Evolutionary conservation across 2,888 invertebrate species (phyloP), one percentile per base, ranked within the genome.

Genomic region (Marasmarcha lunaedactyla): DNA sequence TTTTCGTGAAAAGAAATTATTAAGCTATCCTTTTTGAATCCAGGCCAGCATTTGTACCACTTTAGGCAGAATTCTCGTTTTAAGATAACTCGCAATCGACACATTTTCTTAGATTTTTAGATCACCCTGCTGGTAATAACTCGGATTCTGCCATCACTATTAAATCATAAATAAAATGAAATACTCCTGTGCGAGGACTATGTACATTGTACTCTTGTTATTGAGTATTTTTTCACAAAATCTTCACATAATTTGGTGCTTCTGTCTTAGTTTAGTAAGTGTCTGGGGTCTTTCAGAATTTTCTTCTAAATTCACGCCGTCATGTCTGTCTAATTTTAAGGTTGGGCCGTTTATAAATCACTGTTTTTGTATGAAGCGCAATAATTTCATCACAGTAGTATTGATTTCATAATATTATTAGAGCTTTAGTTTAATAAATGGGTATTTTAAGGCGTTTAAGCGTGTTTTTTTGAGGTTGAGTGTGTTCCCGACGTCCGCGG

Each of bases 11-110:
- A 25, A 30, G 30, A 11, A 30, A 30, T 11, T n/a, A n/a, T n/a
- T 30, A 30, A 30, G 30, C n/a, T n/a, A 30, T 30, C 30, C 9
- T 30, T 9, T 30, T 30, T 15, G 1, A 38, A 34, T 33, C 43
- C 42, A 12, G 64, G 68, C 79, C 81, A 77, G 51, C 81, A 77
- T 53, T 76, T 79, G 44, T 77, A 79, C 81, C 81, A 83, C 57
- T 81, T 81, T 50, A 76, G 49, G 60, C 73, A 72, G 54, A 66
- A 62, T 55, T 69, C 68, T 49, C 65, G 63, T 54, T 65, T 69
- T 45, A 64, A 63, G 51, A 68, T 61, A 54, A 59, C 60, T 53
- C 61, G 55, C 41, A 52, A 50, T 43, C 53, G 47, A 46, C 53
- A 71, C 74, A 78, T 78, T 63, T 70, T 78, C 50, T 61, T 57